phyloP scores from a whole-genome alignment of 2,888 invertebrate species.

The Dione vanillae region DNA sequence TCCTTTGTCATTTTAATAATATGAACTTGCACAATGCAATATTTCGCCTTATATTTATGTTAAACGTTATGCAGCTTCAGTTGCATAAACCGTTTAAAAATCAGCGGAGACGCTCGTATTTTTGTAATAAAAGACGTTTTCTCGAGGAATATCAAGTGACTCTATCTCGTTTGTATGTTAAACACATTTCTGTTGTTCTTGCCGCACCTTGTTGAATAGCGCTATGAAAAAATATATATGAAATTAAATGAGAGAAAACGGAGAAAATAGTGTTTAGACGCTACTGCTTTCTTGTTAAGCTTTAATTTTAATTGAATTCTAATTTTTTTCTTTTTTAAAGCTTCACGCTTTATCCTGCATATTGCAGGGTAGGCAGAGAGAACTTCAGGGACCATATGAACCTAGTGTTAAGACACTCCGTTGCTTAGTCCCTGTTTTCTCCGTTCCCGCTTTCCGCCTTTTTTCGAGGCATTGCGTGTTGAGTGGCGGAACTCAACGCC shows the following conservation, averaged over 20 bases:
- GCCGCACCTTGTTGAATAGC: background rate
- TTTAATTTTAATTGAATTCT: too few species aligned
- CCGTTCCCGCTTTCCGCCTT: too few species aligned
- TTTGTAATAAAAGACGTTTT: constrained; percentile 31
- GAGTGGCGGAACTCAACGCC: too few species aligned
- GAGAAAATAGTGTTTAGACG: background rate
- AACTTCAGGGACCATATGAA: too few species aligned
- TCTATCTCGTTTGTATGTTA: constrained; percentile 34
- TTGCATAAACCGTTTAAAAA: constrained; percentile 28
- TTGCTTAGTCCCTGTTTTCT: too few species aligned
- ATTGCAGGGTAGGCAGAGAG: too few species aligned
- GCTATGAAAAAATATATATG: background rate
- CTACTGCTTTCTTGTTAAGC: background rate
- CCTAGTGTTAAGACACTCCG: too few species aligned
- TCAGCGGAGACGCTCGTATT: constrained; percentile 19
- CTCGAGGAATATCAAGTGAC: constrained; percentile 37
- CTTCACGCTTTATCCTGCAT: too few species aligned
- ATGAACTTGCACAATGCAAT: constrained; percentile 4
- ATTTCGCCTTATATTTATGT: constrained; percentile 26
- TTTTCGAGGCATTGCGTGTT: too few species aligned
- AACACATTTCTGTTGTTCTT: constrained; percentile 26
- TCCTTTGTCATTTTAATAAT: background rate
- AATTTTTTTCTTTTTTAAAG: too few species aligned
- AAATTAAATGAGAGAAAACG: background rate
- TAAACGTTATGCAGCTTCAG: background rate